Base-by-base conservation (phyloP, 53 echinoderm and acorn worm species). In the Mesocentrotus franciscanus region DNA sequence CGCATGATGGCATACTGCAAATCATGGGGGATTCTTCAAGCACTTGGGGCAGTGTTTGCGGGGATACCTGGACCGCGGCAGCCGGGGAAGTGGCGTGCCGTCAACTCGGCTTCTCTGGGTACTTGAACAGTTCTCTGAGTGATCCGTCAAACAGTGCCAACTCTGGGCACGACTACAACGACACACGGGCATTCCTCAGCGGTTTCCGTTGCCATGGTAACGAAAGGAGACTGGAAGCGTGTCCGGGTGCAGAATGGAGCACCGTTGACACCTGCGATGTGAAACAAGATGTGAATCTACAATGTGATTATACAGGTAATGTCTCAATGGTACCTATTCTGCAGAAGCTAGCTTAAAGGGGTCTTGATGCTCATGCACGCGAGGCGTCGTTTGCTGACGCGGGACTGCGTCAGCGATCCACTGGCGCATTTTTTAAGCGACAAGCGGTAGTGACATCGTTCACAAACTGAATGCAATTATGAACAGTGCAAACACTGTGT, bases 51-150 rank as follows among this genome's bases (percentile, higher is more conserved):
- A 24, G 57, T 22, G 85, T 94, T 10, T 94, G 95, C 70, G 64
- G 34, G 9, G 95, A 94, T 36, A 49, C 64, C 36, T 94, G 95
- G 95, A 85, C 36, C 68, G 5, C 85, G 6, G 95, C 26, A 35
- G 87, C 66, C 9, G 87, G 49, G 8, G 56, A 61, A 26, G 95
- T 94, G 15, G 95, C 95, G 0, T 94, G 95, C 71, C 62, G 57
- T 7, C 95, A 94, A 61, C 87, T 94, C 42, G 95, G 95, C 27
- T 94, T 71, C 87, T 62, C 95, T 0, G 95, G 95, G 4, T 85
- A 85, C 87, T n/a, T 39, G 33, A 94, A 30, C 78, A 62, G 79
- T 30, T 79, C 74, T 29, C 8, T 71, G 36, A 24, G 10, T 66
- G 26, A 8, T n/a, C 39, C 2, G 32, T 49, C 60, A 78, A 58